Evolutionary conservation across 2,888 invertebrate species (phyloP).

Genomic region (Cartodere bifasciata): DNA sequence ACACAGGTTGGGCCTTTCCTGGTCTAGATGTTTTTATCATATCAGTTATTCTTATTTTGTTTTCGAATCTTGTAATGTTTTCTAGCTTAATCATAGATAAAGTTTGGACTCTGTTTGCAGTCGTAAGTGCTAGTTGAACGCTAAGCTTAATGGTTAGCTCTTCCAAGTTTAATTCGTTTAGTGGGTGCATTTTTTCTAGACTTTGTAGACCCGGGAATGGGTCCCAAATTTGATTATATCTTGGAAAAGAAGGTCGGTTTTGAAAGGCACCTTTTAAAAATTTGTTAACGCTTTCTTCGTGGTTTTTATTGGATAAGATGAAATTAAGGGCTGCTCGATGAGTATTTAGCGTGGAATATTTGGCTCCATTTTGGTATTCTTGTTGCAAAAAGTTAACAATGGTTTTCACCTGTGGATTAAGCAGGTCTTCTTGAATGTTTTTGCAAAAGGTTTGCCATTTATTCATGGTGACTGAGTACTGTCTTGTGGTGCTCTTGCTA

Average conservation of each 20-base stretch:
- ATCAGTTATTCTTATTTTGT: constrained; percentile 14
- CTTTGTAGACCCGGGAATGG: constrained; percentile 14
- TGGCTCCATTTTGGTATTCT: constrained; percentile 5
- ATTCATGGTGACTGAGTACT: constrained; percentile 12
- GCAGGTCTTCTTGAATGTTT: constrained; percentile 8
- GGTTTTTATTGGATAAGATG: constrained; percentile 1
- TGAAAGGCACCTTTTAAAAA: constrained; percentile 16
- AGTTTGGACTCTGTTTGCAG: constrained; percentile 18
- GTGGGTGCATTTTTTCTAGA: constrained; percentile 11
- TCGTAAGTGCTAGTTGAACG: constrained; percentile 16
- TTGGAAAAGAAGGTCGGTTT: constrained; percentile 13
- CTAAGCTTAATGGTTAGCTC: constrained; percentile 14
- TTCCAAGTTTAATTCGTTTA: constrained; percentile 10
- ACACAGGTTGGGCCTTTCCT: constrained; percentile 10
- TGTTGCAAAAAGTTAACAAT: constrained; percentile 1
- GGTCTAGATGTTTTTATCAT: constrained; percentile 14
- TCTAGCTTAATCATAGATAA: constrained; percentile 15
- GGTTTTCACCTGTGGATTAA: neutral
- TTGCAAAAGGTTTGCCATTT: constrained; percentile 14
- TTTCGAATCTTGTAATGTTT: constrained; percentile 6
- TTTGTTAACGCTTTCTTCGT: constrained; percentile 4
- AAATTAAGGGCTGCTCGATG: constrained; percentile 4
- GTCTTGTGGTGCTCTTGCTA: constrained; percentile 11
- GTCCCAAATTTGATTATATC: constrained; percentile 16
- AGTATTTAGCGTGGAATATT: constrained; percentile 7